phyloP scores from a whole-genome alignment of 2,113 vertebrate species.

The Spea multiplicata region DNA sequence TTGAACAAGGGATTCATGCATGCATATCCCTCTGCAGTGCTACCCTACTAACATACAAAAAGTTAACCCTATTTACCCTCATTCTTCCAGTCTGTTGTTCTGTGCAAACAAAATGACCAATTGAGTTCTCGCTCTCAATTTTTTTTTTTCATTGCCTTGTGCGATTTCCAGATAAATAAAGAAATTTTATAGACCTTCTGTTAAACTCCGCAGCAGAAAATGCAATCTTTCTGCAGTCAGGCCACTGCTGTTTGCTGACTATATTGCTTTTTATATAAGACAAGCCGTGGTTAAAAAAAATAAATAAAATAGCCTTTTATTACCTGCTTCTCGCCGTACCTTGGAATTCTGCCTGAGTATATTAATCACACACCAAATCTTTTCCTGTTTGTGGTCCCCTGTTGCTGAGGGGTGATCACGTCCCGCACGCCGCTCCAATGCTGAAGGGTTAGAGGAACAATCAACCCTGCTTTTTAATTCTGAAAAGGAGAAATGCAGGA shows the following conservation, averaged over 20 bases:
- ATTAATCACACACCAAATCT: conserved; percentile 39
- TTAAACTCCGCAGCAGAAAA: conserved; percentile 60
- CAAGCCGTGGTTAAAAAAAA: conserved; percentile 61
- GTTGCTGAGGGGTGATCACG: background rate
- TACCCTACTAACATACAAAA: too few relatives aligned
- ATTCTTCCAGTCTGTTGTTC: too few relatives aligned
- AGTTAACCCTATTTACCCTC: too few relatives aligned
- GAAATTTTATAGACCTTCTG: conserved; percentile 65
- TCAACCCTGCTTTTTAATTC: too few relatives aligned
- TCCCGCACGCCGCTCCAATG: too few relatives aligned
- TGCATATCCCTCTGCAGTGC: too few relatives aligned
- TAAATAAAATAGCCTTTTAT: conserved; percentile 38
- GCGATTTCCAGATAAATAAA: conserved; percentile 57
- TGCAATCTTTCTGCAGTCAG: conserved; percentile 58
- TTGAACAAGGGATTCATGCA: too few relatives aligned
- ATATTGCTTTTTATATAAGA: conserved; percentile 68
- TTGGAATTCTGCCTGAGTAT: conserved; percentile 30
- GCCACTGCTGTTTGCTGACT: conserved; percentile 67
- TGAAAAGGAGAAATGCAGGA: too few relatives aligned
- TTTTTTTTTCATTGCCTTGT: background rate
- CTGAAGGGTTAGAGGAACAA: too few relatives aligned
- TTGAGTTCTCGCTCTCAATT: background rate
- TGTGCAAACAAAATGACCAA: background rate
- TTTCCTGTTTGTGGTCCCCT: conserved; percentile 11
- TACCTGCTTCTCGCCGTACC: conserved; percentile 34